Evolutionary conservation across 2,888 invertebrate species (phyloP).

Genomic region (Imbricaverruca yamaguchii): DNA sequence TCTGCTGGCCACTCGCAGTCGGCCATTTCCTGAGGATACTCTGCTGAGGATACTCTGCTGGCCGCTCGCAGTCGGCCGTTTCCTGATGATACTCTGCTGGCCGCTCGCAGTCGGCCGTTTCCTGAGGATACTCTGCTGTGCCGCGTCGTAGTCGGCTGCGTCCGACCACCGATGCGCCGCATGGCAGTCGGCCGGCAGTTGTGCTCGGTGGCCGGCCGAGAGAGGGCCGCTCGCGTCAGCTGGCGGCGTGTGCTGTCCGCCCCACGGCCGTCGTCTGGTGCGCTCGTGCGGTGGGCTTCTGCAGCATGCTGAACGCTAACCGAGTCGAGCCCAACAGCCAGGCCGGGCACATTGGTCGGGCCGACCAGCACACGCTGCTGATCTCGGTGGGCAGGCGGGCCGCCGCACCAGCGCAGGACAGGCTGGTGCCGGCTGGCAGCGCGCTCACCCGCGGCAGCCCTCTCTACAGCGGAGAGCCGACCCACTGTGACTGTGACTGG

Average conservation of each 20-base stretch:
- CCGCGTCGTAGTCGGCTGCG: not conserved
- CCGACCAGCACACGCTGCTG: slow-evolving; percentile 8
- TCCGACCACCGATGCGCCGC: too few species aligned
- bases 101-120: not conserved
- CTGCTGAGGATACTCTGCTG: too few species aligned
- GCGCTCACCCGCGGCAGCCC: too few species aligned
- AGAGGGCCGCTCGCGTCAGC: not conserved
- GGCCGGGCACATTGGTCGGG: not conserved
- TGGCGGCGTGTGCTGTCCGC: not conserved
- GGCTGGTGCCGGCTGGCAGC: not conserved
- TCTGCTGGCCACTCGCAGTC: too few species aligned
- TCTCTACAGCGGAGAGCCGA: not conserved
- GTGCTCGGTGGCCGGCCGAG: not conserved
- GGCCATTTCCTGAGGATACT: too few species aligned
- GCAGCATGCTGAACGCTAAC: too few species aligned
- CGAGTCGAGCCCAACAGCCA: not conserved
- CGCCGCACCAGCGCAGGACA: not conserved
- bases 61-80: too few species aligned
- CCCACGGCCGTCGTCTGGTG: not conserved
- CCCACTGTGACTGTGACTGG: not conserved
- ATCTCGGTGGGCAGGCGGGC: not conserved
- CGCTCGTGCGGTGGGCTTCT: not conserved
- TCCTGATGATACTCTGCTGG: too few species aligned
- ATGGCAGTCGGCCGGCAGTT: not conserved
- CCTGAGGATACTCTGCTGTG: not conserved